phyloP scores from a whole-genome alignment of 2,113 vertebrate species.

The Dromiciops gliroides region DNA sequence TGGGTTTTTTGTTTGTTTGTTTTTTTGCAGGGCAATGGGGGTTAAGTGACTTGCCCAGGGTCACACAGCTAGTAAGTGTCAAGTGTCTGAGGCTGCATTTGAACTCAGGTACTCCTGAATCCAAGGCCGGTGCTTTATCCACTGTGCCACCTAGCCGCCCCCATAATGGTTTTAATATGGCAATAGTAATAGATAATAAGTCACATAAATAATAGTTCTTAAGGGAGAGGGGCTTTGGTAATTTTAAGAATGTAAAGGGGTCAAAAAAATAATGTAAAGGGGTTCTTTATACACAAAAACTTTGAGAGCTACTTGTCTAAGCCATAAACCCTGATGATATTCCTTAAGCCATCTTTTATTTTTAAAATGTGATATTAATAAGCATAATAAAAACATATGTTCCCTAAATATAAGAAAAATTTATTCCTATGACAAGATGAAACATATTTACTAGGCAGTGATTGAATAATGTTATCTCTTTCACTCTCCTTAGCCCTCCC shows the following conservation, averaged over 20 bases:
- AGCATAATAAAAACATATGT: not conserved
- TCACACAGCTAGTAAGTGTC: no score
- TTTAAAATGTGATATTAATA: not conserved
- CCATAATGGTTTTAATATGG: not conserved
- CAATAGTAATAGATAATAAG: not conserved
- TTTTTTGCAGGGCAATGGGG: no score
- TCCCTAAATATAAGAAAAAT: not conserved
- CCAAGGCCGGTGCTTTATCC: no score
- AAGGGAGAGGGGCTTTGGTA: not conserved
- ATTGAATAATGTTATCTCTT: not conserved
- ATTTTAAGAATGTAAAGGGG: not conserved
- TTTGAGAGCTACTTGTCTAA: not conserved
- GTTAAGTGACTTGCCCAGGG: no score
- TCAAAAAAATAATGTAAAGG: no score
- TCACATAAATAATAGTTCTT: not conserved
- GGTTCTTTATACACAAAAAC: not conserved
- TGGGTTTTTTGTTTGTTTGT: no score
- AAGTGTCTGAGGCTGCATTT: no score
- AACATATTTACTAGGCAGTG: not conserved
- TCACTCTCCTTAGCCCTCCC: not conserved
- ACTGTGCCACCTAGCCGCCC: no score
- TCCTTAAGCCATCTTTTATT: not conserved
- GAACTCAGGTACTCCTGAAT: no score
- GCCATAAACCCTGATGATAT: not conserved
- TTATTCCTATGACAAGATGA: not conserved